A percentile compares a stretch with the other conserved stretches of the same genome.
These are phyloP conservation scores for Dasypogon diadema DNA, from an alignment of 2,888 invertebrate species.

Conservation along the genomic window DNA sequence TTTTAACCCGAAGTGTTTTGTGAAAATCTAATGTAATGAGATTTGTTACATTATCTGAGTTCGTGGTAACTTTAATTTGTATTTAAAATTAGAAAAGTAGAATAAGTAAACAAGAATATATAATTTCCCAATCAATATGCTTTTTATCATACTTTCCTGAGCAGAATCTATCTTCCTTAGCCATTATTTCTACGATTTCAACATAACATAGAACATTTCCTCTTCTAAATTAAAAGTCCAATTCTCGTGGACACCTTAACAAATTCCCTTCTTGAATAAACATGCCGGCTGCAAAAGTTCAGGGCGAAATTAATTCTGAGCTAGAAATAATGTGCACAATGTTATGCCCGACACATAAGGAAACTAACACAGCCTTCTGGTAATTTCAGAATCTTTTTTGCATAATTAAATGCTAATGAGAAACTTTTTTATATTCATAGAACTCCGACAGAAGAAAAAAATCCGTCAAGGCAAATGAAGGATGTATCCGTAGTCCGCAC, in stretches of 20 bases:
- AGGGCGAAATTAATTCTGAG: slow-evolving; percentile 18
- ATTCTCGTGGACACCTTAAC: neutral
- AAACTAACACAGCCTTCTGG: neutral
- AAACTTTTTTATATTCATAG: slow-evolving; percentile 1
- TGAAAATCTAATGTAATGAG: no score
- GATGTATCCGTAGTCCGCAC: neutral
- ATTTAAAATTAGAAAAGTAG: no score
- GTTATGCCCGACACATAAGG: neutral
- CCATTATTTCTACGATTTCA: no score
- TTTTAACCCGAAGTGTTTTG: no score
- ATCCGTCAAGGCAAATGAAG: slow-evolving; percentile 3
- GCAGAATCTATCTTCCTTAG: no score
- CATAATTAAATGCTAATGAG: slow-evolving; percentile 46
- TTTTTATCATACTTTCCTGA: no score
- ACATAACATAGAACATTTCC: no score
- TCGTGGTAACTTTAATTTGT: no score
- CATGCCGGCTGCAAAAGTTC: slow-evolving; percentile 20
- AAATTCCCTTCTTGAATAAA: slow-evolving; percentile 21
- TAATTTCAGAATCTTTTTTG: neutral
- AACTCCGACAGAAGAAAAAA: slow-evolving; percentile 11
- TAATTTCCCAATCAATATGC: no score
- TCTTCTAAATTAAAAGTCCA: no score
- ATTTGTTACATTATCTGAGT: no score
- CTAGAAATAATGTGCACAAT: slow-evolving; percentile 27
- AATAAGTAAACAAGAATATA: no score